Percentiles rank a stretch among this genome's conserved stretches.
These are phyloP conservation scores for Odocoileus hemionus DNA, from an alignment of 2,113 vertebrate species.

Conservation along the genomic window DNA sequence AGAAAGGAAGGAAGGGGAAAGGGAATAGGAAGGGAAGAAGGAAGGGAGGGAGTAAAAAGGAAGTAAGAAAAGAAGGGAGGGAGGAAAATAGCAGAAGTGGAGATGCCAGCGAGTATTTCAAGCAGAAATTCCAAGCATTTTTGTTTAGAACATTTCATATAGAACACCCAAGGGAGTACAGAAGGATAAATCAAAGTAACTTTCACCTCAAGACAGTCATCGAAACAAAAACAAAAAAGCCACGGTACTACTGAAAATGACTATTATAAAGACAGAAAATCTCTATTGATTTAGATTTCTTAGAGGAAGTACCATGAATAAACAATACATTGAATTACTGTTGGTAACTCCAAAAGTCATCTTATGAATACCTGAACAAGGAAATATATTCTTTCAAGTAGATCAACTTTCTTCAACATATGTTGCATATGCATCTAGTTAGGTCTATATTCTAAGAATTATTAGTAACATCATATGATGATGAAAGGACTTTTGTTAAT, in stretches of 20 bases:
- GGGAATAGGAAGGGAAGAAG: background rate
- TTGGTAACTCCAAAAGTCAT: background rate
- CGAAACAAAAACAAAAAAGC: background rate
- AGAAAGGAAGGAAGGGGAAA: fast-evolving
- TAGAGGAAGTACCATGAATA: background rate
- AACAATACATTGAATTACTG: background rate
- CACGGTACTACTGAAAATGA: background rate
- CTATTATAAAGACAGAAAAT: background rate
- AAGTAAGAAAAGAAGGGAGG: background rate
- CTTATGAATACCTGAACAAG: background rate
- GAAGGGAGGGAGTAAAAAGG: too few species aligned
- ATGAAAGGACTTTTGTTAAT: background rate
- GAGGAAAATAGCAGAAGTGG: background rate
- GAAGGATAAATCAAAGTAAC: background rate
- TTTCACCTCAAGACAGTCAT: background rate
- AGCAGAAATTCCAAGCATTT: background rate
- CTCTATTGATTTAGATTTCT: background rate
- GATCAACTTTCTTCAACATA: background rate
- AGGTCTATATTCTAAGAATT: background rate
- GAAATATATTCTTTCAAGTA: background rate
- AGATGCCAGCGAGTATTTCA: background rate
- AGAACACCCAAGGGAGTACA: background rate
- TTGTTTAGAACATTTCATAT: background rate
- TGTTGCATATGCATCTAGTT: background rate
- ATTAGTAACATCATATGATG: background rate